These are phyloP conservation scores for Eupithecia inturbata DNA, from an alignment of 2,888 invertebrate species.

Conservation along the genomic window DNA sequence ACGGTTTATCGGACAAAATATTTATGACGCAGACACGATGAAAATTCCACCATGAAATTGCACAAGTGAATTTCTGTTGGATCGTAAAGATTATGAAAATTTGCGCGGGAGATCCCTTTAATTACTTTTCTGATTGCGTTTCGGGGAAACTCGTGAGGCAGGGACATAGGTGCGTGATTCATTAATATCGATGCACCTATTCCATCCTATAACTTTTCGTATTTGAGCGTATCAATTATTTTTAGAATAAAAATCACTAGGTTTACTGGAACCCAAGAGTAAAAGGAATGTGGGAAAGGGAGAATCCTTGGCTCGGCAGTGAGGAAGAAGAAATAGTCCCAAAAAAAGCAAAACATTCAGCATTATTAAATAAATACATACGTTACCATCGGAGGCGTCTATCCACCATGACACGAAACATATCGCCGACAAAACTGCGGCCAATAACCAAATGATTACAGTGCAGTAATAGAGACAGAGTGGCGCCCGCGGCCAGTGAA, in stretches of 20 bases:
- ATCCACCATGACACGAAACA: conserved; percentile 20
- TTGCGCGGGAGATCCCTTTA: conserved; percentile 45
- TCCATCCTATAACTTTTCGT: background rate
- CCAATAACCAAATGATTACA: conserved; percentile 30
- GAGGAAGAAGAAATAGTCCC: background rate
- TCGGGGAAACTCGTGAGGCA: conserved; percentile 32
- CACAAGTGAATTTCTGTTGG: conserved; percentile 63
- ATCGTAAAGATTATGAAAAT: conserved; percentile 61
- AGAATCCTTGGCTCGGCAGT: background rate
- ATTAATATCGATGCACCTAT: conserved; percentile 51
- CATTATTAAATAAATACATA: no score
- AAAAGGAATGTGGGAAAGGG: fast-evolving
- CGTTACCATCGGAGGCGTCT: background rate
- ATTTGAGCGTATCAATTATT: background rate
- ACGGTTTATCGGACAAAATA: conserved; percentile 85
- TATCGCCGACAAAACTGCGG: conserved; percentile 28
- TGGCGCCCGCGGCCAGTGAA: conserved; percentile 62
- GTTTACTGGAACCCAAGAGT: no score
- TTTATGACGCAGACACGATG: conserved; percentile 80
- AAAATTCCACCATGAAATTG: conserved; percentile 77
- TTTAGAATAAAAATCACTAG: background rate
- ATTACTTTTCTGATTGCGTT: conserved; percentile 47
- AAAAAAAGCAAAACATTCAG: no score
- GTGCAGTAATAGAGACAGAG: conserved; percentile 59
- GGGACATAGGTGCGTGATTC: conserved; percentile 39